Conservation (phyloP, 1,140 invertebrate species). For the Sycophaga agraensis region DNA sequence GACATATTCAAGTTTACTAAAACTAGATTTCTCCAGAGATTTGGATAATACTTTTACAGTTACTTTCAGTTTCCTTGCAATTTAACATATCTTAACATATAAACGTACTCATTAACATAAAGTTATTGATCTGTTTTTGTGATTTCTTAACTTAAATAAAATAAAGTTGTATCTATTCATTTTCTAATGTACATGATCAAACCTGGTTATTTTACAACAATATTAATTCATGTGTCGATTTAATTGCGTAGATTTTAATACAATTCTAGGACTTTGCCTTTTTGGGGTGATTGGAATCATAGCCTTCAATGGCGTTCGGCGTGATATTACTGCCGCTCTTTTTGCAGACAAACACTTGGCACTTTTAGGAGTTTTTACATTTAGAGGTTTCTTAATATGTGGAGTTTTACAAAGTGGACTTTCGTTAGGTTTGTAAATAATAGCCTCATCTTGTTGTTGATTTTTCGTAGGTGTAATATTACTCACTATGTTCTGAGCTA, state of each 20-base stretch:
- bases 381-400: conserved; percentile 51
- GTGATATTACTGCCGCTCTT: conserved; percentile 39
- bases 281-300: conserved; percentile 48
- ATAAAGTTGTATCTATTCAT: too few relatives aligned
- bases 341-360: conserved; percentile 43
- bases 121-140: too few relatives aligned
- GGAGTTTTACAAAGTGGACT: conserved; percentile 45
- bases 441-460: conserved; percentile 10
- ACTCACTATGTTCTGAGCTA: not conserved
- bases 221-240: conserved; percentile 33
- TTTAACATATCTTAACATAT: too few relatives aligned
- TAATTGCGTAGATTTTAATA: conserved; percentile 40
- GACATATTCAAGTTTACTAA: too few relatives aligned
- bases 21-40: too few relatives aligned
- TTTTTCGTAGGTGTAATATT: not conserved
- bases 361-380: conserved; percentile 51
- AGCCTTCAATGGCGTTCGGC: conserved; percentile 52
- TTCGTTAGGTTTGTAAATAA: conserved; percentile 35
- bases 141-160: too few relatives aligned
- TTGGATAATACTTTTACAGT: too few relatives aligned
- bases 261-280: conserved; percentile 47
- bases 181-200: too few relatives aligned
- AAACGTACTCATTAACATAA: too few relatives aligned
- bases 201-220: too few relatives aligned
- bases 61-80: too few relatives aligned